Conservation (phyloP, 2,113 vertebrate species). For the Notarius lentiginosus region DNA sequence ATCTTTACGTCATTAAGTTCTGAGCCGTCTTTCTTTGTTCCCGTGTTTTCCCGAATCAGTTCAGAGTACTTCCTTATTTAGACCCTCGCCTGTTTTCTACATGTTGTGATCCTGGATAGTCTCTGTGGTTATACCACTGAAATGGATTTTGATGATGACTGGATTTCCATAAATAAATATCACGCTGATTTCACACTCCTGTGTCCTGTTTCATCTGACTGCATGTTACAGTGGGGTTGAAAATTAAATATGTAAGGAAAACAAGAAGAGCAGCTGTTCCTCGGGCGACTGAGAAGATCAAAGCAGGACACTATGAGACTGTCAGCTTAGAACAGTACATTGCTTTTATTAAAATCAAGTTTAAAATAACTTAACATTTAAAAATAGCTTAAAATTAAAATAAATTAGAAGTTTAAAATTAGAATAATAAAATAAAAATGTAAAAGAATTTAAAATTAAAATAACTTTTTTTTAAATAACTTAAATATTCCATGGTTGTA, state of each 20-base stretch:
- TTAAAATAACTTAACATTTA: no score
- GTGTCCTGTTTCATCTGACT: background rate
- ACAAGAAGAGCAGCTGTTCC: background rate
- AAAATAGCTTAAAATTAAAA: no score
- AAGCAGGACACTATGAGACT: no score
- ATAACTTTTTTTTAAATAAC: no score
- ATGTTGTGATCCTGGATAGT: background rate
- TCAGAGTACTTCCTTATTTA: background rate
- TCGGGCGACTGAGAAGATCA: no score
- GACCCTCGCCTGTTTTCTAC: background rate
- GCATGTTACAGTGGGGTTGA: background rate
- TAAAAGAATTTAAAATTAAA: no score
- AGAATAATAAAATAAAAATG: no score
- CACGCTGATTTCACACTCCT: background rate
- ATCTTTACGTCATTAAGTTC: background rate
- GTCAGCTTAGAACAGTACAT: no score
- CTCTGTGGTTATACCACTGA: background rate
- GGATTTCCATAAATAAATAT: background rate
- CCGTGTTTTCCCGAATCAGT: background rate
- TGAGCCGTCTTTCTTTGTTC: background rate
- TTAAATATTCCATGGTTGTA: background rate
- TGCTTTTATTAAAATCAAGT: no score
- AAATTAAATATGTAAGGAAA: background rate
- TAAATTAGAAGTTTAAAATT: no score
- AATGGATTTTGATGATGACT: background rate